These are phyloP conservation scores for Ophraella communa DNA, from an alignment of 2,888 invertebrate genomes.

Conservation along the genomic window DNA sequence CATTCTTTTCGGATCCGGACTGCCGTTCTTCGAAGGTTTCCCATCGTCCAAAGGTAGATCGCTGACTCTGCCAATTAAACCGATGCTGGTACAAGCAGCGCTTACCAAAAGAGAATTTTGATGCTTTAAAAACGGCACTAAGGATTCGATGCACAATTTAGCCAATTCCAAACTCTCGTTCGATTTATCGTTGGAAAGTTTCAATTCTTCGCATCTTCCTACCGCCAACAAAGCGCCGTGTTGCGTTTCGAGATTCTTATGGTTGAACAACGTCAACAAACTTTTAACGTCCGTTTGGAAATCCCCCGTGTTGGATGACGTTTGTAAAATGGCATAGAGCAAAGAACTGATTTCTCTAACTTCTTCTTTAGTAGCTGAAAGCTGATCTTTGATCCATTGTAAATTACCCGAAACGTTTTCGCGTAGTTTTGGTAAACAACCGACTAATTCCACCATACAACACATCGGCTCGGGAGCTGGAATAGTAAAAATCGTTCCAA, in stretches of 20 bases:
- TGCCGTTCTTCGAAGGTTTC: conserved; percentile 58
- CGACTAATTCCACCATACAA: conserved; percentile 84
- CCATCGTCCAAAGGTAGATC: conserved; percentile 55
- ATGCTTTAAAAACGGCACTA: conserved; percentile 71
- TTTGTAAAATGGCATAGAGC: conserved; percentile 74
- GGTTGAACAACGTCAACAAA: conserved; percentile 63
- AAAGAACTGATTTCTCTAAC: conserved; percentile 76
- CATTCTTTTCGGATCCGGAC: conserved; percentile 57
- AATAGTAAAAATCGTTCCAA: conserved; percentile 18
- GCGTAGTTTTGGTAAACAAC: conserved; percentile 77
- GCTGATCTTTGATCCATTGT: conserved; percentile 68
- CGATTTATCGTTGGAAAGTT: conserved; percentile 58
- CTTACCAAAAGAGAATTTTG: conserved; percentile 69
- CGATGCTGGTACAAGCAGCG: conserved; percentile 74
- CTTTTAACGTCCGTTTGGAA: conserved; percentile 66
- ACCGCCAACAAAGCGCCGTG: conserved; percentile 80
- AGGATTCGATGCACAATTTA: conserved; percentile 60
- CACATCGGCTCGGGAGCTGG: conserved; percentile 71
- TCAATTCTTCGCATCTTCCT: conserved; percentile 74
- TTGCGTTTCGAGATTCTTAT: conserved; percentile 74
- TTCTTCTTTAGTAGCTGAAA: conserved; percentile 77
- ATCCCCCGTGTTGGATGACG: conserved; percentile 65
- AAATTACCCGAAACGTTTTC: conserved; percentile 68
- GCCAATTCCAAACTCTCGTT: conserved; percentile 66
- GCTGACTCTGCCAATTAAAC: conserved; percentile 59